Percentiles rank a stretch among this genome's conserved stretches.
These are phyloP conservation scores for Marcusenius ussheri DNA, from an alignment of 2,113 vertebrate species.

Conservation along the genomic window DNA sequence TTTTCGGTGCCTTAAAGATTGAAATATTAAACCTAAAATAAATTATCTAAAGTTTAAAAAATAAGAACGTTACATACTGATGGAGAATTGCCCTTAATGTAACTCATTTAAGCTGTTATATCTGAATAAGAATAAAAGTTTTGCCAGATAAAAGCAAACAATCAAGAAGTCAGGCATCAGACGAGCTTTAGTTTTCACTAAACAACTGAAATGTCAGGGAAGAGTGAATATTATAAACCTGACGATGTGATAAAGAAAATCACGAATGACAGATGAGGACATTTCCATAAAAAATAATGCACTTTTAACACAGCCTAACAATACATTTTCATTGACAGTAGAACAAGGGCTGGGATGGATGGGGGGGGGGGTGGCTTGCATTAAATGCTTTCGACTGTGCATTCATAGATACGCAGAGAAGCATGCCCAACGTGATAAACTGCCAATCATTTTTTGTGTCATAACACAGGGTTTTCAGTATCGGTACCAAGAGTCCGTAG, in stretches of 20 bases:
- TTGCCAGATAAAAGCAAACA: background rate
- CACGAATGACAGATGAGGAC: background rate
- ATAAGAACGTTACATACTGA: background rate
- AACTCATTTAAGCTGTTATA: background rate
- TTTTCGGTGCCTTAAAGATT: conserved; percentile 11
- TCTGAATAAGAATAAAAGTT: background rate
- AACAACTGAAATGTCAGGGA: background rate
- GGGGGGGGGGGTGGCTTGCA: background rate
- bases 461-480: background rate
- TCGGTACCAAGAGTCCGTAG: background rate
- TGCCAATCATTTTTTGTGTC: background rate
- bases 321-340: background rate
- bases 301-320: background rate
- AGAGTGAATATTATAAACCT: background rate
- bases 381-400: background rate
- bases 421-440: background rate
- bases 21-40: conserved; percentile 9
- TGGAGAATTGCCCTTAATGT: background rate
- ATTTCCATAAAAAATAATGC: background rate
- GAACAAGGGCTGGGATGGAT: background rate
- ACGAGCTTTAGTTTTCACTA: background rate
- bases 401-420: background rate
- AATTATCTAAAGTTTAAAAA: background rate
- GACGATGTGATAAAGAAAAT: background rate
- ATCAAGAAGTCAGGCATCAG: background rate